Evolutionary conservation across 2,797 vertebrate species (phyloP).

Genomic region (Jordanella pulchra): DNA sequence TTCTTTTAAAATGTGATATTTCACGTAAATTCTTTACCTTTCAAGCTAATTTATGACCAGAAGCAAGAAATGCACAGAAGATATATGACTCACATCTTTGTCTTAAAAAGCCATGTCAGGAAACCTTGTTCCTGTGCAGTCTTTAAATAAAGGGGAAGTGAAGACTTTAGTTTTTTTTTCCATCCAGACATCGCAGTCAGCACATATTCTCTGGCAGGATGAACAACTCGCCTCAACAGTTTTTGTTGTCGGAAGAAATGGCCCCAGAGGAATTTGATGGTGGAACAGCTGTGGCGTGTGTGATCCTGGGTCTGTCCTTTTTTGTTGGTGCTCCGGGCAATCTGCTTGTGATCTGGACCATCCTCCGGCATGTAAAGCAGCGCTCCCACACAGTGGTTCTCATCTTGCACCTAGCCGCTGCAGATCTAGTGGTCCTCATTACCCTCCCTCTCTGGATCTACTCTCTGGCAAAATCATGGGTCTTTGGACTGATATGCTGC

Average conservation of each 20-base stretch:
- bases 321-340: conserved; percentile 85
- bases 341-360: conserved; percentile 87
- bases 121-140: conserved; percentile 64
- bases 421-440: conserved; percentile 86
- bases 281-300: conserved; percentile 69
- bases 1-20: neutral
- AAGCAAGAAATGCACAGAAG: conserved; percentile 11
- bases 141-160: conserved; percentile 75
- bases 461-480: conserved; percentile 81
- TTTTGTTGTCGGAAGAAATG: conserved; percentile 40
- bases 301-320: conserved; percentile 84
- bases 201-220: conserved; percentile 61
- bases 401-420: conserved; percentile 85
- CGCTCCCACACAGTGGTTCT: conserved; percentile 84
- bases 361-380: conserved; percentile 80
- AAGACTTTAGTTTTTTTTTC: conserved; percentile 52
- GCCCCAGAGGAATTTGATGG: conserved; percentile 54
- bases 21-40: neutral
- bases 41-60: neutral
- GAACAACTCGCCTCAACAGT: conserved; percentile 52
- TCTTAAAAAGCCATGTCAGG: conserved; percentile 49
- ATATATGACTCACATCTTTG: conserved; percentile 53
- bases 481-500: conserved; percentile 79
- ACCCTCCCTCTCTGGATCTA: conserved; percentile 90
- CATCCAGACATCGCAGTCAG: conserved; percentile 62